Base-by-base conservation (phyloP, 1,140 invertebrate species). In the Magallana angulata region DNA sequence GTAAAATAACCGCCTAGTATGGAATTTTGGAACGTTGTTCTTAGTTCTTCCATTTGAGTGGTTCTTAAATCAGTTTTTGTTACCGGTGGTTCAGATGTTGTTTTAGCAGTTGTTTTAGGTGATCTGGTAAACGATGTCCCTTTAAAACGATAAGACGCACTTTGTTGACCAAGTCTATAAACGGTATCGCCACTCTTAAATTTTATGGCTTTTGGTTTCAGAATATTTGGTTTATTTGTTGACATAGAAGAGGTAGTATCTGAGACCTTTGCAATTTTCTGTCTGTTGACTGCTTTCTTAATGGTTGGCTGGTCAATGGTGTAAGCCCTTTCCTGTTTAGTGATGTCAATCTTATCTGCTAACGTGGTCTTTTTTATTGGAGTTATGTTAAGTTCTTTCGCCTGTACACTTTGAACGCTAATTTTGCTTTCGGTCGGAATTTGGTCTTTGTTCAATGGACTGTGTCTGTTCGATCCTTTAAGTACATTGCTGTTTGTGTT, bases 211-310 rank as follows among this genome's bases (percentile, higher is more conserved):
- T 76, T 8, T 36, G 68, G 68, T 30, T 36, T 36, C 14, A 5
- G 11, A 36, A 4, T 7, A 2, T 24, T 36, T 30, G 30, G 68
- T 30, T 36, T 76, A 12, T 2, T 36, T 76, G 8, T 24, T 1
- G 24, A 30, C 36, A 7, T 24, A 30, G 18, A 9, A 24, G 24
- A 5, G 7, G 7, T 8, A 11, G 24, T 12, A 3, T 11, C 36
- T 76, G 18, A 30, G 3, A 30, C 68, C 24, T 24, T 24, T 2
- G 8, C 9, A 30, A 30, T 48, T 12, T 76, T 76, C 36, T 30
- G 68, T 30, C 68, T 76, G 68, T 76, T 76, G 3, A 76, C 68
- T 30, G 68, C 68, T 36, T 76, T 76, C 14, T 76, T 76, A 5
- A 76, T 30, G 9, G 68, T 76, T 12, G 68, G 68, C 14, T 76